Evolutionary conservation across 2,113 vertebrate genomes (phyloP).

Genomic region (Apodemus speciosus): DNA sequence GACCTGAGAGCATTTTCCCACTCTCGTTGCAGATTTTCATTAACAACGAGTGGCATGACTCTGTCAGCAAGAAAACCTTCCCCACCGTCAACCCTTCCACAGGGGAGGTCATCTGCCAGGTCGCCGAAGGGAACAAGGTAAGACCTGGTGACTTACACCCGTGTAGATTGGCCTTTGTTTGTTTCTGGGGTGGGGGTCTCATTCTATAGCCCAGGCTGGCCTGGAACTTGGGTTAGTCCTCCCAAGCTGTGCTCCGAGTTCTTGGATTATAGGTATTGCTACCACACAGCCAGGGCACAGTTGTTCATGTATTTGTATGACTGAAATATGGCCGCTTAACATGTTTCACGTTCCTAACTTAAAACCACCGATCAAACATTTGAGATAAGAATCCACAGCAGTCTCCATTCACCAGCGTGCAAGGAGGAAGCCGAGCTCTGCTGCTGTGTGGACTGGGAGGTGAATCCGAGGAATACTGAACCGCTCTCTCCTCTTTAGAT

Average conservation of each 20-base stretch:
- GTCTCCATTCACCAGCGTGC: not conserved
- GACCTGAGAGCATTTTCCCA: slow-evolving; percentile 1
- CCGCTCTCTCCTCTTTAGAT: not conserved
- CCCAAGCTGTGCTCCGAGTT: not conserved
- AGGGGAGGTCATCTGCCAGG: slow-evolving; percentile 94
- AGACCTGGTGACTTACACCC: not conserved
- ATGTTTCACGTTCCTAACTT: not conserved
- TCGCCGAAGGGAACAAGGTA: slow-evolving; percentile 95
- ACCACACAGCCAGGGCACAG: not conserved
- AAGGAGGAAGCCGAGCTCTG: not conserved
- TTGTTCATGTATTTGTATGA: not conserved
- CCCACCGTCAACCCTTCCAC: slow-evolving; percentile 94
- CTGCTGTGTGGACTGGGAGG: not conserved
- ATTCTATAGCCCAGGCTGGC: not conserved
- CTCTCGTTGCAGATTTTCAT: slow-evolving; percentile 92
- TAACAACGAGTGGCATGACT: slow-evolving; percentile 95
- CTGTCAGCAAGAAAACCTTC: slow-evolving; percentile 93
- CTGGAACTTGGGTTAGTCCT: not conserved
- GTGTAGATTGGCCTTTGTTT: not conserved
- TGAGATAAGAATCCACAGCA: not conserved
- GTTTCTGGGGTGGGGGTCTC: not conserved
- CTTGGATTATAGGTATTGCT: not conserved
- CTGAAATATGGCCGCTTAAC: not conserved
- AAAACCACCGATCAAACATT: not conserved
- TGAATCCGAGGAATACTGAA: not conserved